A percentile compares a stretch with the other conserved stretches of the same genome.
Conservation (phyloP, 2,888 invertebrate genomes). For the Rapana venosa region DNA sequence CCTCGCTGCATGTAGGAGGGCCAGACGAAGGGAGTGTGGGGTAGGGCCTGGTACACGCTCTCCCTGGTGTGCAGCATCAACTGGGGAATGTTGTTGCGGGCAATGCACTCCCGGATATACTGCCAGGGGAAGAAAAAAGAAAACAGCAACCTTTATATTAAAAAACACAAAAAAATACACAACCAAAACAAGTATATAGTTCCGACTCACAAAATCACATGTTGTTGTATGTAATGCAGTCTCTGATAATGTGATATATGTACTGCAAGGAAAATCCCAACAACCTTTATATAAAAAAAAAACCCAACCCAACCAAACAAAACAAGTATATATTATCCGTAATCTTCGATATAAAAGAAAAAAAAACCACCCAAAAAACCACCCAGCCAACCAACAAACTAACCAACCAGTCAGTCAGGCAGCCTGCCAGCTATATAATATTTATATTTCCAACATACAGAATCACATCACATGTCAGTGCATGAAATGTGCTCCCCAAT, state of each 20-base stretch:
- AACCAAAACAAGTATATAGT: background rate
- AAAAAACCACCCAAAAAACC: too few relatives aligned
- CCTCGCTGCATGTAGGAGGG: slow-evolving; percentile 78
- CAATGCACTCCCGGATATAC: slow-evolving; percentile 80
- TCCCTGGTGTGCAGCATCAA: slow-evolving; percentile 79
- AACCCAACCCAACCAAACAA: too few relatives aligned
- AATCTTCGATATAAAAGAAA: too few relatives aligned
- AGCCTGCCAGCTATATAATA: too few relatives aligned
- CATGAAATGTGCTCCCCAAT: background rate
- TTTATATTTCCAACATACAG: background rate
- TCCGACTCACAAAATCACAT: background rate
- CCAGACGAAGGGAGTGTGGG: slow-evolving; percentile 76
- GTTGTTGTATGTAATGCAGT: background rate
- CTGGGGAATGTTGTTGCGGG: slow-evolving; percentile 78
- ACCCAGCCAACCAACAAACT: too few relatives aligned
- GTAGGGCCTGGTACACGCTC: slow-evolving; percentile 77
- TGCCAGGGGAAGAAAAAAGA: slow-evolving; percentile 63
- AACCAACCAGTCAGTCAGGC: too few relatives aligned
- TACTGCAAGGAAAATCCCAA: too few relatives aligned
- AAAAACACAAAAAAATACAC: background rate
- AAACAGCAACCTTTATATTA: slow-evolving; percentile 75
- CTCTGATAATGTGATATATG: too few relatives aligned
- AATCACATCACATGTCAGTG: background rate
- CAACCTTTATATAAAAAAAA: too few relatives aligned
- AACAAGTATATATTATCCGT: too few relatives aligned